phyloP scores from a whole-genome alignment of 2,797 vertebrate genomes.

The Sebastes diploproa region DNA sequence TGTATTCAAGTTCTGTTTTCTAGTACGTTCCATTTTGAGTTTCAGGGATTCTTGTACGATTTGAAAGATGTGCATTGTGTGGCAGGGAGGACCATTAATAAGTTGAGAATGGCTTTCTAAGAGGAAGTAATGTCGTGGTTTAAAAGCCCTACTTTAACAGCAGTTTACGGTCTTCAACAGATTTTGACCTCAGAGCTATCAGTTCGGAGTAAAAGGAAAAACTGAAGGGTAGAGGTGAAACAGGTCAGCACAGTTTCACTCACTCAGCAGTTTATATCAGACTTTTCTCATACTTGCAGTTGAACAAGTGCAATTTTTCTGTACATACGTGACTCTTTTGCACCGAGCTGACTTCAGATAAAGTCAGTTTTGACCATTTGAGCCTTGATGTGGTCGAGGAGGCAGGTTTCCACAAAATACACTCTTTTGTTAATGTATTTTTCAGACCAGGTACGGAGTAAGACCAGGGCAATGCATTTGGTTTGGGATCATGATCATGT shows the following conservation, averaged over 20 bases:
- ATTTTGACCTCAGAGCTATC: slow-evolving; percentile 10
- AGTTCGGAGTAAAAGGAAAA: background rate
- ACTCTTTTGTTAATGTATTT: slow-evolving; percentile 49
- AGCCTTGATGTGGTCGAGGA: slow-evolving; percentile 54
- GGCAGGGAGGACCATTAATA: slow-evolving; percentile 25
- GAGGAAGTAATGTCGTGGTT: slow-evolving; percentile 8
- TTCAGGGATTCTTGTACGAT: slow-evolving; percentile 79
- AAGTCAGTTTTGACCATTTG: slow-evolving; percentile 50
- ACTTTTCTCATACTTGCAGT: slow-evolving; percentile 53
- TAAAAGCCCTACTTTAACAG: background rate
- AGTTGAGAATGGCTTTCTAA: slow-evolving; percentile 14
- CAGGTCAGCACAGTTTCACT: slow-evolving; percentile 24
- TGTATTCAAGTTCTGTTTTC: slow-evolving; percentile 59
- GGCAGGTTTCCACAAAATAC: slow-evolving; percentile 22
- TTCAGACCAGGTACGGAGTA: slow-evolving; percentile 48
- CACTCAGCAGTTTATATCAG: slow-evolving; percentile 34
- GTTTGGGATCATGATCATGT: slow-evolving; percentile 33
- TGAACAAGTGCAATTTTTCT: slow-evolving; percentile 80
- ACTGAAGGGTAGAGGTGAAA: background rate
- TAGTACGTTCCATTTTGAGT: slow-evolving; percentile 63
- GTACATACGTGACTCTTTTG: slow-evolving; percentile 65
- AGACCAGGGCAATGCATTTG: slow-evolving; percentile 44
- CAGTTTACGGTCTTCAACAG: slow-evolving; percentile 33
- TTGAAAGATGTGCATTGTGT: slow-evolving; percentile 40
- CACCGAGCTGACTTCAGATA: slow-evolving; percentile 29